Evolutionary conservation across 1,140 invertebrate species (phyloP), one percentile per base, ranked within the genome.

Genomic region (Eueides isabella): DNA sequence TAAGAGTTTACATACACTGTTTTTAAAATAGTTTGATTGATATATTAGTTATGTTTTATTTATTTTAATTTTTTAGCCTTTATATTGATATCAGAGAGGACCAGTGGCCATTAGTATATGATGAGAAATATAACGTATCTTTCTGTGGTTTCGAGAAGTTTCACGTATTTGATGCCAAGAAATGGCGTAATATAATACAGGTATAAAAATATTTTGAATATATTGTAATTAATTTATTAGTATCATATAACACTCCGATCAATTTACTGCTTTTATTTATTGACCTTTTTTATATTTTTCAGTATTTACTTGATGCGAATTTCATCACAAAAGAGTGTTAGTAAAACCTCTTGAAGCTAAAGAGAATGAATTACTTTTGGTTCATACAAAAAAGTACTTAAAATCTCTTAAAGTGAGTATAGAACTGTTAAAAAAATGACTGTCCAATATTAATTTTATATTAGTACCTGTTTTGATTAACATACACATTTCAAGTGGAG

Each of bases 81-180:
- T 91, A 93, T 76, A 87, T 93, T 69, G 91, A 93, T 80, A 92
- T 93, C 38, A 84, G 82, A 70, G 84, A 89, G 9, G 80, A 89
- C 71, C 91, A 95, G 80, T 94, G 95, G 91, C 97, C 97, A 6
- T 95, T 98, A 73, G 94, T 98, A 2, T 98, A 97, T 86, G 93
- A 95, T 70, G 87, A 95, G 31, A 94, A 96, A 68, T 98, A 98
- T 88, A 97, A 98, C 92, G 97, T 98, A 71, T 94, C 94, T n/a
- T 97, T 98, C 85, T 93, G 94, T 81, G 96, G 97, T 23, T 90
- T 98, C 62, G 97, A 98, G 91, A 97, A 96, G 85, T 93, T 97
- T 19, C 97, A 98, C 94, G 96, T 97, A n/a, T 98, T 98, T 92
- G 97, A 98, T 95, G 95, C 97, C 2, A 95, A 95, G 78, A 98